Conservation (phyloP, 2,888 invertebrate species). For the Melanargia galathea region DNA sequence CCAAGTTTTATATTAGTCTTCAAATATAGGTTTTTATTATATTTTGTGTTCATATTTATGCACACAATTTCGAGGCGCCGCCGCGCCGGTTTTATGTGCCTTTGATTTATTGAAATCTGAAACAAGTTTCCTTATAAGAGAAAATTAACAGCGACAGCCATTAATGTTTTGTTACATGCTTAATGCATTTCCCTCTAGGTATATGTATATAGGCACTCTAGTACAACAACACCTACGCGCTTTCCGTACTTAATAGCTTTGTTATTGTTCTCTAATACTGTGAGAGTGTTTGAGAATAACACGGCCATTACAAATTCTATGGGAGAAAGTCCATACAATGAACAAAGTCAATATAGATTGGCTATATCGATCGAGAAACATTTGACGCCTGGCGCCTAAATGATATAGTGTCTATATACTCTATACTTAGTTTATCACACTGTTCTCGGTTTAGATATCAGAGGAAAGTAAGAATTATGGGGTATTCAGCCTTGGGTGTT, state of each 20-base stretch:
- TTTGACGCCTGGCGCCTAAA: conserved; percentile 12
- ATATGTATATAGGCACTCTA: not conserved
- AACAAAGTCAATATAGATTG: conserved; percentile 23
- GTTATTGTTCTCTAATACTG: conserved; percentile 51
- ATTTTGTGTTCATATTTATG: not conserved
- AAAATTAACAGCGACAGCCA: conserved; percentile 20
- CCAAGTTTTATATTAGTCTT: too few relatives aligned
- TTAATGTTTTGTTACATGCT: conserved; percentile 28
- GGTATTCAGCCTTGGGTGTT: too few relatives aligned
- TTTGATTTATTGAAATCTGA: conserved; percentile 1
- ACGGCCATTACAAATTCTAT: conserved; percentile 40
- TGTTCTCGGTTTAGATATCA: not conserved
- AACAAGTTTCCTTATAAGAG: not conserved
- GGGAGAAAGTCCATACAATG: conserved; percentile 41
- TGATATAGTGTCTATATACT: not conserved
- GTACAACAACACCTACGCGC: conserved; percentile 43
- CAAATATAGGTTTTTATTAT: too few relatives aligned
- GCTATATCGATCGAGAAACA: conserved; percentile 13
- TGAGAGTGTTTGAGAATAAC: conserved; percentile 44
- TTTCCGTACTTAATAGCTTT: conserved; percentile 46
- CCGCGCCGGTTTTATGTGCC: not conserved
- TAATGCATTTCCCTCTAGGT: conserved; percentile 32
- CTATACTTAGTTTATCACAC: not conserved
- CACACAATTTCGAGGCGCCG: not conserved
- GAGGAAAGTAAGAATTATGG: too few relatives aligned